Conservation (phyloP, 2,888 invertebrate species). For the Caenorhabditis afra region DNA sequence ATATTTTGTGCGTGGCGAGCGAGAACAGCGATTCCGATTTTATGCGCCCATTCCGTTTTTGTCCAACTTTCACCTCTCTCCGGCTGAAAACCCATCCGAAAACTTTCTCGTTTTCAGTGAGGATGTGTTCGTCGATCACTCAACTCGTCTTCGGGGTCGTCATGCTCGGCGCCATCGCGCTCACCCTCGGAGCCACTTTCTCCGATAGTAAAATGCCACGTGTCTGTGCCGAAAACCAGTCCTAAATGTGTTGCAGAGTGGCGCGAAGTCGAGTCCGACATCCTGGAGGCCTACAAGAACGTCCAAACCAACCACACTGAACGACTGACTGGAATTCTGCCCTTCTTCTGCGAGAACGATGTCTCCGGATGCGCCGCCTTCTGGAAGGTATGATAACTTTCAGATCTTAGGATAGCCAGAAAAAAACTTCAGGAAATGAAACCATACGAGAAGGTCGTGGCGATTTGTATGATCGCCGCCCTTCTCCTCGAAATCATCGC, state of each 20-base stretch:
- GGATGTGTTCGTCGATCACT: slow-evolving; percentile 59
- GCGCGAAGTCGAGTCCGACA: slow-evolving; percentile 30
- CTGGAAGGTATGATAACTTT: slow-evolving; percentile 25
- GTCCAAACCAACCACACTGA: slow-evolving; percentile 35
- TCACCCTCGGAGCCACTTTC: slow-evolving; percentile 48
- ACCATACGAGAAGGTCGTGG: slow-evolving; percentile 54
- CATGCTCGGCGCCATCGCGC: slow-evolving; percentile 56
- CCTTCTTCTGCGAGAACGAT: slow-evolving; percentile 42
- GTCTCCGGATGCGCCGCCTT: slow-evolving; percentile 36
- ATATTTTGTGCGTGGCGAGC: slow-evolving; percentile 23
- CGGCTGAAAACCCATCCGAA: neutral
- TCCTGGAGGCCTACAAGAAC: slow-evolving; percentile 7
- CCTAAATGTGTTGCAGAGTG: slow-evolving; percentile 26
- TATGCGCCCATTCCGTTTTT: neutral
- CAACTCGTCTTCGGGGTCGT: slow-evolving; percentile 55
- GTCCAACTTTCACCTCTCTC: neutral
- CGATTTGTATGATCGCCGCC: slow-evolving; percentile 57
- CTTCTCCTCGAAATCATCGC: slow-evolving; percentile 59
- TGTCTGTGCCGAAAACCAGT: no score
- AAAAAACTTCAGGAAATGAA: slow-evolving; percentile 39
- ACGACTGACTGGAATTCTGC: slow-evolving; percentile 42
- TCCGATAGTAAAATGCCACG: slow-evolving; percentile 39
- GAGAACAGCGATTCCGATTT: neutral
- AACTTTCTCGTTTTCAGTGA: neutral
- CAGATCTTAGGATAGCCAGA: neutral